A percentile compares a stretch with the other conserved stretches of the same genome.
Conservation (phyloP, 1,140 invertebrate genomes). For the Tetragonula clypearis region DNA sequence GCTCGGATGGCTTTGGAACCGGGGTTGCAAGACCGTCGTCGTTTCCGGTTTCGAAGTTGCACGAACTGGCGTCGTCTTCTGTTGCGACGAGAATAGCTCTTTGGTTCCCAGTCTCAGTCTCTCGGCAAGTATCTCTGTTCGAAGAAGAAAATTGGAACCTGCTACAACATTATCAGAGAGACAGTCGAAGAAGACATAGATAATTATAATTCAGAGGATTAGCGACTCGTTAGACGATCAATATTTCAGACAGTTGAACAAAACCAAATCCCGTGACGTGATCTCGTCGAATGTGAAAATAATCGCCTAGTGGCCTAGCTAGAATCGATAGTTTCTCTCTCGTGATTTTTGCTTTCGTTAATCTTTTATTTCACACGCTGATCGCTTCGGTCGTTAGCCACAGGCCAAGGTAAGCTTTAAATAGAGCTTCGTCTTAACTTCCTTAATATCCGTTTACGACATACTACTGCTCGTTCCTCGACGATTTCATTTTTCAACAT, state of each 20-base stretch:
- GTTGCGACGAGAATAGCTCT: conserved; percentile 66
- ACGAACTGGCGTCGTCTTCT: conserved; percentile 33
- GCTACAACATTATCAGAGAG: not conserved
- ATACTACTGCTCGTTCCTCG: not conserved
- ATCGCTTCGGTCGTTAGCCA: not conserved
- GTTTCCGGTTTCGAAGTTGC: conserved; percentile 42
- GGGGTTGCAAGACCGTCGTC: conserved; percentile 11
- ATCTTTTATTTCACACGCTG: not conserved
- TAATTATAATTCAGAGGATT: not conserved
- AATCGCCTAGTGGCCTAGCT: not conserved
- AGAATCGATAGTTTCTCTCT: not conserved
- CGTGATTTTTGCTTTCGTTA: not conserved
- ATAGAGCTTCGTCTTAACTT: not conserved
- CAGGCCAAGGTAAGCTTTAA: not conserved
- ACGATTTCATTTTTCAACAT: not conserved
- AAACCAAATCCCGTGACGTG: not conserved
- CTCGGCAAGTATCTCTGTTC: conserved; percentile 68
- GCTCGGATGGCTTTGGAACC: conserved; percentile 71
- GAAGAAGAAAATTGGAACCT: not conserved
- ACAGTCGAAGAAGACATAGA: no score
- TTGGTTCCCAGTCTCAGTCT: conserved; percentile 66
- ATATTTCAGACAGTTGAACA: not conserved
- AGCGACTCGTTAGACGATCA: not conserved
- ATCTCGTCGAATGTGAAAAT: not conserved
- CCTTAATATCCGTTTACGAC: not conserved